Evolutionary conservation across 2,113 vertebrate species (phyloP), one percentile per base, ranked within the genome.

Genomic region (Porphyrio hochstetteri): DNA sequence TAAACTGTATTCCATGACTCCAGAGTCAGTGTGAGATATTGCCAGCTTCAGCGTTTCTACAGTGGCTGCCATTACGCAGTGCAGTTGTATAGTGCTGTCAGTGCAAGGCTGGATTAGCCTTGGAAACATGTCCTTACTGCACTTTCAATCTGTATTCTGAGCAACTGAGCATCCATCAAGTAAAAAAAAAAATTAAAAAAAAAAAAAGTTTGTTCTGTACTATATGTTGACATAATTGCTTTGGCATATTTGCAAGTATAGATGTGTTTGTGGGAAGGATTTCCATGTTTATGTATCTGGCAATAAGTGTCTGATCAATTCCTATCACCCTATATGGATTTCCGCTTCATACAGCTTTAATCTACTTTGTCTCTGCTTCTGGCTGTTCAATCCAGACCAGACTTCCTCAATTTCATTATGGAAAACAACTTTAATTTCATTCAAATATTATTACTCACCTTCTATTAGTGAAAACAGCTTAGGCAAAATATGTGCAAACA

Each of bases 261-360:
- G 87, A 79, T 63, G 24, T 59, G 60, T 69, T 64, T 93, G 48
- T 60, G 64, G 57, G 63, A 96, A 31, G 56, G 17, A 75, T 72
- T 88, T 92, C 61, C 55, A 90, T 55, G 70, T 63, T 86, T 86
- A 55, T 65, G 64, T 82, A 70, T 92, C 67, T 70, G 42, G 63
- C 75, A 90, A 15, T 42, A 83, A 83, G 48, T 72, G 46, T 74
- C 76, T 93, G 79, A 94, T 88, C 79, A 90, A 83, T 71, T 86
- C 38, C 69, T 85, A 53, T 79, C 77, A 85, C 15, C 10, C 16
- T 86, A 25, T 28, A 86, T 31, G 52, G 64, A 88, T 86, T 96
- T 93, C 92, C 87, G 16, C 59, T 87, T 85, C 76, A 85, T 38
- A 42, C 15, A 68, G 55, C 70, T 95, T 91, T 79, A 95, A 85